Base-by-base conservation (phyloP, 2,113 vertebrate genomes). In the Esox niger region DNA sequence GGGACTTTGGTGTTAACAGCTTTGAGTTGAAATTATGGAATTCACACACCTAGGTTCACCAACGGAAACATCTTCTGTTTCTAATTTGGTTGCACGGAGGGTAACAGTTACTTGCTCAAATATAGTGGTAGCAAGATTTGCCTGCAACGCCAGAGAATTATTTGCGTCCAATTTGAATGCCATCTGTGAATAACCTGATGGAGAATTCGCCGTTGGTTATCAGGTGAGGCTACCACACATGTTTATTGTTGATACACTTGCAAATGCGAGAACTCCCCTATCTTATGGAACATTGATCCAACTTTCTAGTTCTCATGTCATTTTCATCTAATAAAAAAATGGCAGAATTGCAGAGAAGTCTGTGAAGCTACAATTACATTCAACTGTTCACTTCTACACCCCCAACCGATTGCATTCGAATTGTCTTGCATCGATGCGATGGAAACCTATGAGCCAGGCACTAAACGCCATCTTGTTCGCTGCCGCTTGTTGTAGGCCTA, bases 401-500 rank as follows among this genome's bases (percentile, higher is more conserved):
- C 20, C 25, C 20, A 64, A 5, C 43, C 31, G 47, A 52, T 52
- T 4, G 47, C 47, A 52, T 23, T 2, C 47, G 20, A 52, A 52
- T 64, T 70, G 73, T 75, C 58, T 79, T 78, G 73, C 69, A 79
- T 68, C 68, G 79, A 76, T 73, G 77, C 68, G 79, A 76, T 73
- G 77, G 72, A 81, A 76, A 84, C 74, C 58, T 23, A n/a, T n/a
- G 47, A 52, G 47, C n/a, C 20, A 21, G 20, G 47, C 47, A 21
- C 82, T 80, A 74, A 85, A 84, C 88, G 88, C 88, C 88, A 90
- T 90, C 87, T 90, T 90, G 84, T 88, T 84, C 82, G 82, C 47
- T 73, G 78, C 78, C 86, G 86, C 62, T 76, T 73, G 59, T 74
- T 62, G 69, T 75, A 81, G 59, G 20, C 20, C 58, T 57, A 25